Evolutionary conservation across 2,888 invertebrate genomes (phyloP).

Genomic region (Apomyelois bistriatella): DNA sequence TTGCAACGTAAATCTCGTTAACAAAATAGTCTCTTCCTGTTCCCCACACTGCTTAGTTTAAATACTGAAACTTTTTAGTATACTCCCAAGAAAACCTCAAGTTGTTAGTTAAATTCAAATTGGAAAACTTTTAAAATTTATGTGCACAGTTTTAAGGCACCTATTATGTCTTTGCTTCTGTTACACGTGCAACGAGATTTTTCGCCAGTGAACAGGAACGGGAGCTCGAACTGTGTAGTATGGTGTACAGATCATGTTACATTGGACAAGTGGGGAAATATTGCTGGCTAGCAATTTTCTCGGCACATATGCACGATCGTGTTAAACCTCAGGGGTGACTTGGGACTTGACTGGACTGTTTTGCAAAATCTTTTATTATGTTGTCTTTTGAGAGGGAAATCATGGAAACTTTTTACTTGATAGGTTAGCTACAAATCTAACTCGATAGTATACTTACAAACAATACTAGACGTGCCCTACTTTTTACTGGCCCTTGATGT

Average conservation of each 20-base stretch:
- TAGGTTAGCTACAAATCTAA: no score
- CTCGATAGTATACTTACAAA: no score
- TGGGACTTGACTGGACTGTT: slow-evolving; percentile 8
- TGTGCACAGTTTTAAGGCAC: slow-evolving; percentile 64
- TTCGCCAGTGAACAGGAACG: slow-evolving; percentile 1
- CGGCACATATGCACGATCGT: slow-evolving; percentile 13
- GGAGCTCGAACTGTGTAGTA: neutral
- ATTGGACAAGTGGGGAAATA: slow-evolving; percentile 5
- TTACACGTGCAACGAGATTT: slow-evolving; percentile 40
- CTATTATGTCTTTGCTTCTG: slow-evolving; percentile 58
- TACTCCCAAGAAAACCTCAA: slow-evolving; percentile 61
- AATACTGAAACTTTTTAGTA: slow-evolving; percentile 61
- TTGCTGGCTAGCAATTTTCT: slow-evolving; percentile 11
- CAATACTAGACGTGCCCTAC: no score
- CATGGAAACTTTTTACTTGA: no score
- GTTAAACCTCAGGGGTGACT: slow-evolving; percentile 13
- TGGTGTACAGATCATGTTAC: neutral
- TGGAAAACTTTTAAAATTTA: slow-evolving; percentile 73
- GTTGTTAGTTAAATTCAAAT: slow-evolving; percentile 76
- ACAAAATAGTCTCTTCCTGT: slow-evolving; percentile 43
- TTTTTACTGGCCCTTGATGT: no score
- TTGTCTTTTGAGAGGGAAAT: neutral
- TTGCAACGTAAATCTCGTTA: slow-evolving; percentile 37
- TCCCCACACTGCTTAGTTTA: slow-evolving; percentile 50
- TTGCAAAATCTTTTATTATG: slow-evolving; percentile 5